phyloP scores from a whole-genome alignment of 2,797 vertebrate species.

The Muscicapa striata region DNA sequence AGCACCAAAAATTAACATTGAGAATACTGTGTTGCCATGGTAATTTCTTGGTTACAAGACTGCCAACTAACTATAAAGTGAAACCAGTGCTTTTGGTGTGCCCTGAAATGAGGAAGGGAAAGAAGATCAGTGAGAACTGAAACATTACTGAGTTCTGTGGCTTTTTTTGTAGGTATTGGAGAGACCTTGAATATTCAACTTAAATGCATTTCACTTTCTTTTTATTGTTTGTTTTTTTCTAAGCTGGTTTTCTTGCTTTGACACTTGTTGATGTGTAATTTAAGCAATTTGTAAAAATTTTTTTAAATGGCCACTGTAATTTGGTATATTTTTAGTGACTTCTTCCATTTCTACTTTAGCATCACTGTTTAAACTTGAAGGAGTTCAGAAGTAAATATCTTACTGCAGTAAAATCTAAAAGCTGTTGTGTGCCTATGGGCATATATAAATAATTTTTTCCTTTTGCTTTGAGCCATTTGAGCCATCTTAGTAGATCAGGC shows the following conservation, averaged over 20 bases:
- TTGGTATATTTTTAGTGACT: neutral
- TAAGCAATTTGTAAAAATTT: neutral
- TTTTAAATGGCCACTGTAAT: neutral
- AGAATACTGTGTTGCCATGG: slow-evolving; percentile 16
- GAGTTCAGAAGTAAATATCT: neutral
- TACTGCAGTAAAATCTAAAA: neutral
- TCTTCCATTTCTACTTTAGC: neutral
- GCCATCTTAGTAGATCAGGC: neutral
- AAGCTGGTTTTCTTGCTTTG: neutral
- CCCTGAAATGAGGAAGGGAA: neutral
- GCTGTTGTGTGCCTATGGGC: neutral
- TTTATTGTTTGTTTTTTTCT: neutral
- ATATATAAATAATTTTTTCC: neutral
- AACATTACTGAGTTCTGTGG: neutral
- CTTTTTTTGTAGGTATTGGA: neutral
- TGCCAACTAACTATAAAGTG: slow-evolving; percentile 26
- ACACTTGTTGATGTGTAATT: neutral
- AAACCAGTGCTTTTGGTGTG: slow-evolving; percentile 32
- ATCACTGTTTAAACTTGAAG: neutral
- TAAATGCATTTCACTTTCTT: neutral
- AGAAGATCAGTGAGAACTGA: neutral
- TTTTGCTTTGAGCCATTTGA: neutral
- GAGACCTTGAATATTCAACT: neutral
- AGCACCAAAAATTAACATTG: slow-evolving; percentile 17
- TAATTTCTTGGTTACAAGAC: slow-evolving; percentile 4